Evolutionary conservation across 1,140 invertebrate genomes (phyloP).

Genomic region (Pinna nobilis): DNA sequence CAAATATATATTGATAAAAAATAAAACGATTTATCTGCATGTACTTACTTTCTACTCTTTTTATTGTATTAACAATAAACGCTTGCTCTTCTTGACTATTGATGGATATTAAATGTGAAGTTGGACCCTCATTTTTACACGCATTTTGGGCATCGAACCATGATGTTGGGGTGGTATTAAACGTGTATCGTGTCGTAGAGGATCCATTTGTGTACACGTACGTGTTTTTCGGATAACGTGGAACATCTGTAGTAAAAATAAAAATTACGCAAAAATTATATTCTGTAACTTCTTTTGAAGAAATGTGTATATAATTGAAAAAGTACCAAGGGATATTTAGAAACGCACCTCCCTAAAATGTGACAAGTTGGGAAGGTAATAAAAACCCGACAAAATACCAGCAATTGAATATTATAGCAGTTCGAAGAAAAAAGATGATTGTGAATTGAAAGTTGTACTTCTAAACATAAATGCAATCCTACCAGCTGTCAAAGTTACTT

Average conservation of each 20-base stretch:
- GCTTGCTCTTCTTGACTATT: conserved; percentile 38
- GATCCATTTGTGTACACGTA: background rate
- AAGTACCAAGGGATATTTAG: too few species aligned
- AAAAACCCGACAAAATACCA: too few species aligned
- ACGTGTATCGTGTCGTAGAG: conserved; percentile 23
- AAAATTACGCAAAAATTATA: background rate
- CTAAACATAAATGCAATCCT: too few species aligned
- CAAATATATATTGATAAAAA: too few species aligned
- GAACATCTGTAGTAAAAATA: background rate
- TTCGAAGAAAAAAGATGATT: too few species aligned
- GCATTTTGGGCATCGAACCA: conserved; percentile 38
- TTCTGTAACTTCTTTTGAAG: too few species aligned
- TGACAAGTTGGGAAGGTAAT: too few species aligned
- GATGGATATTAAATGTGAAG: conserved; percentile 31
- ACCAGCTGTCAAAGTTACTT: too few species aligned
- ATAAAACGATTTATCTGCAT: background rate
- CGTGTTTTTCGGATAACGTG: background rate
- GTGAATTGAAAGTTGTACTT: too few species aligned
- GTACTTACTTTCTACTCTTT: conserved; percentile 22
- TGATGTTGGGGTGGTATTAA: conserved; percentile 30
- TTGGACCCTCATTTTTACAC: conserved; percentile 21
- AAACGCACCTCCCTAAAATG: too few species aligned
- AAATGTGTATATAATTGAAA: too few species aligned
- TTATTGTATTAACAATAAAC: conserved; percentile 28
- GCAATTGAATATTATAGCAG: too few species aligned